Evolutionary conservation across 2,888 invertebrate genomes (phyloP), one percentile per base, ranked within the genome.

Genomic region (Cyclophora punctaria): DNA sequence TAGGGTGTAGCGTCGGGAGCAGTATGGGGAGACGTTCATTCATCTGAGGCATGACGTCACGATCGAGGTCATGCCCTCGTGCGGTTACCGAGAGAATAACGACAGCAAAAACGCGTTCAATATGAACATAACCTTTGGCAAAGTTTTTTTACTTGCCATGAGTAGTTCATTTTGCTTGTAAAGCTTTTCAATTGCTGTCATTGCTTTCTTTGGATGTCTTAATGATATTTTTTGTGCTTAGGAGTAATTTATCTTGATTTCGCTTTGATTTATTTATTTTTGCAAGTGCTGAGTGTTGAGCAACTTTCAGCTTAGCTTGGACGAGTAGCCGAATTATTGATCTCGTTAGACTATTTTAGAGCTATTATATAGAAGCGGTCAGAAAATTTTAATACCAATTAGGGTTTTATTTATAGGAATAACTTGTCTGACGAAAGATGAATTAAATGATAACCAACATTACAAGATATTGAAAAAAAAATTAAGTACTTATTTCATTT

Each of bases 41-140:
- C 86, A 85, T 83, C 80, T 77, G 79, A 67, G 61, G 59, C 69
- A 72, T 83, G 83, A 84, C 85, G 85, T 84, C 83, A 83, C 72
- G 66, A 60, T 58, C 75, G 77, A 78, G 85, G 83, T 84, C 84
- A 68, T 81, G 83, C 75, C 83, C 85, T 79, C 79, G 68, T 61
- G 64, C 62, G 65, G 59, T 62, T 64, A 68, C 62, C 57, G 63
- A 64, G 67, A 73, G 67, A 73, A 71, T 67, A 68, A 73, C 62
- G 59, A 59, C 68, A 59, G 69, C 69, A 74, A 76, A 71, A 74
- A 70, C 65, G 66, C 56, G 51, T 58, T 64, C 62, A 66, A 67
- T 62, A 71, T 68, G 64, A 66, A 74, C 68, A 70, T 60, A 55
- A 62, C 64, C 54, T 64, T 63, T 62, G 55, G 56, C 53, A 59